Conservation (phyloP, 2,888 invertebrate genomes). For the Drosophila yooni region DNA sequence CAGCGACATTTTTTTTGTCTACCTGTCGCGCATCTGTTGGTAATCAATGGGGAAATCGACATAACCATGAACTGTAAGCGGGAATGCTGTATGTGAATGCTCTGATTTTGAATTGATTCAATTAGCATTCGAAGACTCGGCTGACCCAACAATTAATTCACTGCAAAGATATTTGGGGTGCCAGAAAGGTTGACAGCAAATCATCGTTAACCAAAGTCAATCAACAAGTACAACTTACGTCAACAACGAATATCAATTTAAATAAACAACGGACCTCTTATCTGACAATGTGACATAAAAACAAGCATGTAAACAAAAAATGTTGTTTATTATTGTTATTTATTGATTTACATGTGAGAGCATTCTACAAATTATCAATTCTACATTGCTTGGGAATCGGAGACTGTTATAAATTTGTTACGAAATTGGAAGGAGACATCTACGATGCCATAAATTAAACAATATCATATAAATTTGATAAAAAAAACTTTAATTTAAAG, state of each 20-base stretch:
- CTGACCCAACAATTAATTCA: slow-evolving; percentile 27
- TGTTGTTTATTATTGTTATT: neutral
- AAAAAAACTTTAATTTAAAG: neutral
- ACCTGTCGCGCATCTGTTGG: slow-evolving; percentile 47
- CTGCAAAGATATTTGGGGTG: slow-evolving; percentile 3
- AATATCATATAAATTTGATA: neutral
- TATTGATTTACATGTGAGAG: neutral
- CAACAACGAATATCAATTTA: slow-evolving; percentile 6
- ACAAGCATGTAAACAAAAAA: neutral
- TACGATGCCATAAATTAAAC: neutral
- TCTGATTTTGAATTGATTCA: slow-evolving; percentile 41
- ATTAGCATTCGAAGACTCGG: slow-evolving; percentile 21
- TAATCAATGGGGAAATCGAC: slow-evolving; percentile 53
- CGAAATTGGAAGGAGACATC: neutral
- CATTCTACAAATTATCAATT: neutral
- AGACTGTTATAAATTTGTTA: neutral
- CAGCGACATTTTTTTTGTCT: slow-evolving; percentile 36
- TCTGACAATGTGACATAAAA: slow-evolving; percentile 6
- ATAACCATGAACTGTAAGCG: slow-evolving; percentile 32
- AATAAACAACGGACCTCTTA: slow-evolving; percentile 8
- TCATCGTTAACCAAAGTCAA: slow-evolving; percentile 5
- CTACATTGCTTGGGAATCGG: neutral
- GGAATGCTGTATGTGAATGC: neutral
- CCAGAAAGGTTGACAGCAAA: slow-evolving; percentile 4
- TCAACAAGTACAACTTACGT: slow-evolving; percentile 4